Base-by-base conservation (phyloP, 2,797 vertebrate species). In the Coregonus sp. region DNA sequence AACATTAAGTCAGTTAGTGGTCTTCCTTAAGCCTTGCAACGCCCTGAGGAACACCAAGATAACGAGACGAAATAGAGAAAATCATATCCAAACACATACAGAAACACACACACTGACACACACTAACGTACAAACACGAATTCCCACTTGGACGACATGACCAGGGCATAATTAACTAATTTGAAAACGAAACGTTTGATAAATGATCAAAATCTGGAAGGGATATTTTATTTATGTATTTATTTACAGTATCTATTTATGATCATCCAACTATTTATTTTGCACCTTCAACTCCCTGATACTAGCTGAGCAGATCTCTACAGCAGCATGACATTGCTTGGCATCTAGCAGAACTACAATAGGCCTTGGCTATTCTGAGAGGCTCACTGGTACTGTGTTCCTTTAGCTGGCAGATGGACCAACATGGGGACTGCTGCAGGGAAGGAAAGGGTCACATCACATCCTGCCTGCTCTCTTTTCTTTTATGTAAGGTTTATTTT, bases 401-500 rank as follows among this genome's bases (percentile, higher is more conserved):
- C 82, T 86, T 82, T 81, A 80, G 81, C 77, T 78, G 85, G 83
- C 90, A 92, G 89, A 89, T 92, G 91, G 91, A 82, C 81, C 77
- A 61, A 77, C 77, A 78, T 33, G 81, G 80, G 88, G 85, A 83
- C 81, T 78, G 89, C 87, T 83, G 81, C 77, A 90, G 92, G 90
- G 89, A 69, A 83, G 80, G 83, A 87, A 76, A 68, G 81, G 86
- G 90, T 92, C 90, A 88, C 85, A 85, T 20, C 25, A 25, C 40
- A 47, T 84, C 79, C 84, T 87, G 85, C 81, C 79, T 87, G 74
- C 59, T 25, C 59, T 29, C 7, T 25, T 63, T 25, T 63, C 59
- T 73, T 84, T 93, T 90, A 92, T 82, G 82, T 91, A 91, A 92
- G 79, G 75, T 85, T 89, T 91, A 93, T 92, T 92, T 92, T 87